Conservation (phyloP, 2,113 vertebrate species). For the Trogon surrucura region DNA sequence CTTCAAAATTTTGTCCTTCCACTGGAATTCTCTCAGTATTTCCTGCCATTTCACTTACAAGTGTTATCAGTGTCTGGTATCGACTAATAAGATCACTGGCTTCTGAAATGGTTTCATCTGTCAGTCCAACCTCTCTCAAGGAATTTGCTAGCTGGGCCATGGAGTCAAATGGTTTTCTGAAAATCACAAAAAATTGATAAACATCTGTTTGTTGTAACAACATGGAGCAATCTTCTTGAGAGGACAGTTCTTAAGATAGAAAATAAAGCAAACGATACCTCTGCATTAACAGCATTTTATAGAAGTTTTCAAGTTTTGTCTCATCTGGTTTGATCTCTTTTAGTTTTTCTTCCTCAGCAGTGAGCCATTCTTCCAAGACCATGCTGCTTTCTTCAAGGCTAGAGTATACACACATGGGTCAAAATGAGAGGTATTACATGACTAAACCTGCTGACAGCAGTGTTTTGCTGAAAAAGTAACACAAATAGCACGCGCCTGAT, state of each 20-base stretch:
- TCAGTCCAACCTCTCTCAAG: slow-evolving; percentile 66
- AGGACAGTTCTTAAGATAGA: neutral
- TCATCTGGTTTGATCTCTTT: slow-evolving; percentile 44
- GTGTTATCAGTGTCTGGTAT: slow-evolving; percentile 62
- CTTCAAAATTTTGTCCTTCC: slow-evolving; percentile 59
- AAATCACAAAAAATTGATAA: slow-evolving; percentile 2
- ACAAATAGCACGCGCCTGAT: neutral
- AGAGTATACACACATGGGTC: neutral
- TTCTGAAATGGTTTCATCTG: slow-evolving; percentile 50
- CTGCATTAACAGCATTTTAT: slow-evolving; percentile 47
- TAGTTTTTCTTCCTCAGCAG: slow-evolving; percentile 69
- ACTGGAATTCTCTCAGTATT: slow-evolving; percentile 7
- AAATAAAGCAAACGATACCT: slow-evolving; percentile 58
- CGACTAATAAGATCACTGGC: slow-evolving; percentile 42
- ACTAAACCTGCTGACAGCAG: neutral
- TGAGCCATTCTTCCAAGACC: slow-evolving; percentile 70
- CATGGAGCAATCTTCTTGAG: neutral
- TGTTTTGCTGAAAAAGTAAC: neutral
- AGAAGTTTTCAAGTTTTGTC: slow-evolving; percentile 48
- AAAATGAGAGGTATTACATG: neutral
- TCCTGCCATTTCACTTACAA: slow-evolving; percentile 43
- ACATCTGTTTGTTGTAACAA: neutral
- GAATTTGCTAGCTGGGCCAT: slow-evolving; percentile 62
- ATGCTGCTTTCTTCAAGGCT: slow-evolving; percentile 70
- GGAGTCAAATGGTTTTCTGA: slow-evolving; percentile 73